phyloP scores from a whole-genome alignment of 2,113 vertebrate genomes.

The Ctenodactylus gundi region DNA sequence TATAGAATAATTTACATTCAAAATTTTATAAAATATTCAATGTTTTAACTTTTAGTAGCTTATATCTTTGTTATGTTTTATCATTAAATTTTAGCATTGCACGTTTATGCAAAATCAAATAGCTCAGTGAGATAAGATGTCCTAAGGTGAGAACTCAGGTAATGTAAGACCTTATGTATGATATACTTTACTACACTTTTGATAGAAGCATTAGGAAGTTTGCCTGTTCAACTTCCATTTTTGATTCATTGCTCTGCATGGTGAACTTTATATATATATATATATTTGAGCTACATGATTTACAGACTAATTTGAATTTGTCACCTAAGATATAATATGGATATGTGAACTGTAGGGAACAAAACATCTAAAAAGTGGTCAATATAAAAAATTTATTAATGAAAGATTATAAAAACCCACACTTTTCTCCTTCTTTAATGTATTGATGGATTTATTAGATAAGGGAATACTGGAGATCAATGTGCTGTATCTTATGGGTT shows the following conservation, averaged over 20 bases:
- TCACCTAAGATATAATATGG: not conserved
- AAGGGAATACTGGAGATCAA: constrained; percentile 36
- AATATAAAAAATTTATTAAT: constrained; percentile 45
- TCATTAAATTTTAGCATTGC: not conserved
- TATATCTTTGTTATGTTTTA: not conserved
- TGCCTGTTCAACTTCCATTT: not conserved
- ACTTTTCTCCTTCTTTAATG: constrained; percentile 29
- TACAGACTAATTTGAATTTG: constrained; percentile 38
- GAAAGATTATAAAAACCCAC: not conserved
- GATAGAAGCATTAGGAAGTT: not conserved
- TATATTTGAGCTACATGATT: not conserved
- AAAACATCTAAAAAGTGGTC: constrained; percentile 11
- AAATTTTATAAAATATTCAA: not conserved
- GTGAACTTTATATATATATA: too few species aligned
- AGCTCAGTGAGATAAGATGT: fast-evolving
- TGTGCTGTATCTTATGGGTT: constrained; percentile 28
- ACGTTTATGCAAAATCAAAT: not conserved
- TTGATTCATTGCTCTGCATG: not conserved
- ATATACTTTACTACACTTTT: not conserved
- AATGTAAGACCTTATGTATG: not conserved
- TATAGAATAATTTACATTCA: not conserved
- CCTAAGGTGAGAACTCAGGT: not conserved
- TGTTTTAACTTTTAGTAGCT: not conserved
- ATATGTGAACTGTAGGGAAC: constrained; percentile 6
- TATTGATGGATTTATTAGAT: constrained; percentile 48